These are phyloP conservation scores for Mesembrinibis cayennensis DNA, from an alignment of 2,113 vertebrate genomes.

Conservation along the genomic window DNA sequence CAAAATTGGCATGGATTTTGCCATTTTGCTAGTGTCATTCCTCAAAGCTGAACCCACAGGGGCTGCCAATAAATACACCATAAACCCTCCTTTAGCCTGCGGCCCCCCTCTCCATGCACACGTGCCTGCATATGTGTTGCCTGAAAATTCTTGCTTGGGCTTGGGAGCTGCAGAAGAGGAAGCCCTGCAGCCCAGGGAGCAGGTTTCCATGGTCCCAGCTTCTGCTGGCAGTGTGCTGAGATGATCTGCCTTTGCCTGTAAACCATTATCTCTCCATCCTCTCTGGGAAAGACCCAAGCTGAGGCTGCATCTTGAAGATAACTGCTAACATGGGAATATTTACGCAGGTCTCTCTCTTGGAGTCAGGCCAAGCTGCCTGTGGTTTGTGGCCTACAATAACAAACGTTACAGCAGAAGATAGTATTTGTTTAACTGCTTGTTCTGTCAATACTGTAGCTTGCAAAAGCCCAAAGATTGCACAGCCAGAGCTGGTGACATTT, in stretches of 20 bases:
- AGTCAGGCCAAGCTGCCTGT: constrained; percentile 35
- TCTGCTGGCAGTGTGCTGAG: background rate
- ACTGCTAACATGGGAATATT: constrained; percentile 6
- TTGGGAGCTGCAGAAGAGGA: background rate
- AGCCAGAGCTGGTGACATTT: background rate
- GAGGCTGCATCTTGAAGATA: constrained; percentile 25
- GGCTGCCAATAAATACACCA: background rate
- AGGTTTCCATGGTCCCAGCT: background rate
- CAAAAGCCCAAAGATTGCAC: constrained; percentile 26
- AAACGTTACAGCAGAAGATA: constrained; percentile 12
- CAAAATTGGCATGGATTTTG: background rate
- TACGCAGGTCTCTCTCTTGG: constrained; percentile 22
- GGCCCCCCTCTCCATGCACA: background rate
- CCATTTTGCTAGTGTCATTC: background rate
- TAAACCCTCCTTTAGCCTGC: background rate
- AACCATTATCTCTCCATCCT: background rate
- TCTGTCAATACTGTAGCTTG: constrained; percentile 41
- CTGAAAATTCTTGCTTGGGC: background rate
- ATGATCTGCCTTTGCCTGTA: background rate
- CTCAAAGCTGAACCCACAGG: background rate
- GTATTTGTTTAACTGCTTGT: constrained; percentile 47
- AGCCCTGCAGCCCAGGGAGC: background rate
- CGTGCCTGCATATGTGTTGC: background rate
- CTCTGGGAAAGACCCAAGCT: background rate
- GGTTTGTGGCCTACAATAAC: constrained; percentile 49